Conservation (phyloP, 2,888 invertebrate species). For the Rhagonycha fulva region DNA sequence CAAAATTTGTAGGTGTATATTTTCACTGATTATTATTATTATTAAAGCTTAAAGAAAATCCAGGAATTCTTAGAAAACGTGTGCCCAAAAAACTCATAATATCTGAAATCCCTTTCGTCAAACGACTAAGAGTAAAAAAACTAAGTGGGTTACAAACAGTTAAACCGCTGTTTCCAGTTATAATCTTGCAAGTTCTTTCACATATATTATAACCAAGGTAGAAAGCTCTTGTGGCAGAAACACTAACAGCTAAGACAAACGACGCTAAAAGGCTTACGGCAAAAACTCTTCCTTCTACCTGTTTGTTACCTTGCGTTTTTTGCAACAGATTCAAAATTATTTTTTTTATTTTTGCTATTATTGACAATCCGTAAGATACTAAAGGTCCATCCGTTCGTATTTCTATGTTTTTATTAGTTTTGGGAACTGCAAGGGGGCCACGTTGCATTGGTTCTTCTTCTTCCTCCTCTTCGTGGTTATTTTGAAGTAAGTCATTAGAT, state of each 20-base stretch:
- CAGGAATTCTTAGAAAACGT: background rate
- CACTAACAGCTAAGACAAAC: background rate
- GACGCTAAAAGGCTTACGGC: background rate
- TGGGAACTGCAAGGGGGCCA: no score
- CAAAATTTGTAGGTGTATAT: no score
- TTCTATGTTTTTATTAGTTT: no score
- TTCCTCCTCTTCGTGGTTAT: no score
- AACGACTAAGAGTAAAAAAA: background rate
- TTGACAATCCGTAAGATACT: background rate
- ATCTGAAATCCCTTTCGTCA: background rate
- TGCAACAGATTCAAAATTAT: background rate
- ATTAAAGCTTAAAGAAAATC: background rate
- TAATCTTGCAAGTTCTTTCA: background rate
- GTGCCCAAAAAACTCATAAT: background rate
- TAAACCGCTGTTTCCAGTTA: background rate
- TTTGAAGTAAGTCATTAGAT: no score
- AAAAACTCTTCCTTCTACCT: background rate
- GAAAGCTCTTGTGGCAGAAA: background rate
- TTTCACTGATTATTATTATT: no score
- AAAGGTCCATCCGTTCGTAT: no score
- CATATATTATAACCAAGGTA: background rate
- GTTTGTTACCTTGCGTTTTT: background rate
- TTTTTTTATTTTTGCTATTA: background rate
- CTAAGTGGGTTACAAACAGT: background rate
- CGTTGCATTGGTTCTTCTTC: no score